phyloP scores from a whole-genome alignment of 2,888 invertebrate genomes.

The Penaeus monodon region DNA sequence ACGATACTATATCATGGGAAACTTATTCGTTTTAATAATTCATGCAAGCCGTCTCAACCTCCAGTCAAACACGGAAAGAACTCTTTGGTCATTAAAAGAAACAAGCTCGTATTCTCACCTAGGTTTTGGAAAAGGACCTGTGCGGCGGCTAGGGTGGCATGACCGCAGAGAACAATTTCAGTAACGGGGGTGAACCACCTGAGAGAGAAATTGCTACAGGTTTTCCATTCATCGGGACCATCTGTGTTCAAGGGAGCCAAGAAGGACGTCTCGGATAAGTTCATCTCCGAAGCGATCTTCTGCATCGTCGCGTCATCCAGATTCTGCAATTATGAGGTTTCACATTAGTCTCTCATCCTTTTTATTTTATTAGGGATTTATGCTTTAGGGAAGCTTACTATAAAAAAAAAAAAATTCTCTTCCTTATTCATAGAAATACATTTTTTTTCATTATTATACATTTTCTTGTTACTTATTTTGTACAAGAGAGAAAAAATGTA shows the following conservation, averaged over 20 bases:
- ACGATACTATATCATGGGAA: not conserved
- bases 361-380: not conserved
- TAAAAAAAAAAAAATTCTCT: not conserved
- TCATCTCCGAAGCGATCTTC: constrained; percentile 73
- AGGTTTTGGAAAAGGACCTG: constrained; percentile 70
- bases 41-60: not conserved
- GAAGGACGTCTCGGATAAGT: constrained; percentile 74
- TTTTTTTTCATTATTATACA: too few relatives aligned
- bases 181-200: constrained; percentile 74
- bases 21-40: not conserved
- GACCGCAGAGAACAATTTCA: constrained; percentile 74
- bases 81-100: not conserved
- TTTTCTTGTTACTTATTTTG: too few relatives aligned
- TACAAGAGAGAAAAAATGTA: too few relatives aligned
- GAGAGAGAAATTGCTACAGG: constrained; percentile 69
- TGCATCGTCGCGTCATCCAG: constrained; percentile 70
- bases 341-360: too few relatives aligned
- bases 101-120: constrained; percentile 66
- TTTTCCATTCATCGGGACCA: constrained; percentile 55
- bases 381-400: too few relatives aligned
- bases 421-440: too few relatives aligned
- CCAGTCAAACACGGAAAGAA: too few relatives aligned
- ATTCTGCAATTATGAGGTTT: constrained; percentile 64
- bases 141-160: constrained; percentile 74
- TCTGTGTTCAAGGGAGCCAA: constrained; percentile 67